Base-by-base conservation (phyloP, 2,888 invertebrate species). In the Pteria penguin region DNA sequence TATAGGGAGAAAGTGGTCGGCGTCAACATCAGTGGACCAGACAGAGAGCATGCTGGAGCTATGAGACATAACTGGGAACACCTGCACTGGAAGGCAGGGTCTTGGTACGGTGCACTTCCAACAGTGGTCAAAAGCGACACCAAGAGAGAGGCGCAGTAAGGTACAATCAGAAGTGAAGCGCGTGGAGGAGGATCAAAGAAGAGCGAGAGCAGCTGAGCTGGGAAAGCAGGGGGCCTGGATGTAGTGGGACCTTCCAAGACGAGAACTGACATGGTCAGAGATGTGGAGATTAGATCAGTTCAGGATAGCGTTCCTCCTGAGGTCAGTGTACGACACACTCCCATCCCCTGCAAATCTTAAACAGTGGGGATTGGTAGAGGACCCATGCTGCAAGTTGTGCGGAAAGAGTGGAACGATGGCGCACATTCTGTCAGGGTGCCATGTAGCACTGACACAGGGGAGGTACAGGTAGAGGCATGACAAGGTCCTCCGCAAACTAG, bases 231-330 rank as follows among this genome's bases (percentile, higher is more conserved):
- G 63, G 18, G 36, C 24, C n/a, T 63, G 24, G 63, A 36, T 36
- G n/a, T 11, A 63, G 63, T 63, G 63, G 36, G 0, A 33, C 24
- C 33, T 63, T 63, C 63, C 36, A 63, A 14, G 36, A 33, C 18
- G 68, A 22, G 57, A 31, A 29, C 22, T 68, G 29, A n/a, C 14
- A 68, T 54, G 57, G 22, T 55, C 57, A 18, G 68, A 68, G 8
- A n/a, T 68, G 33, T 68, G 58, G 68, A 68, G 57, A 57, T 55
- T 29, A 57, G 33, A 68, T 0, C 63, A 32, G 24, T 32, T 63
- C 26, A 32, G 45, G 36, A 63, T 63, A n/a, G 33, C 45, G 14
- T 63, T 63, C 22, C 45, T 63, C 5, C 24, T 45, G 36, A 63
- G 63, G 33, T 63, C 63, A 8, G 63, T 36, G 36, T 63, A 36